Conservation (phyloP, 2,888 invertebrate species). For the Aradus depressus region DNA sequence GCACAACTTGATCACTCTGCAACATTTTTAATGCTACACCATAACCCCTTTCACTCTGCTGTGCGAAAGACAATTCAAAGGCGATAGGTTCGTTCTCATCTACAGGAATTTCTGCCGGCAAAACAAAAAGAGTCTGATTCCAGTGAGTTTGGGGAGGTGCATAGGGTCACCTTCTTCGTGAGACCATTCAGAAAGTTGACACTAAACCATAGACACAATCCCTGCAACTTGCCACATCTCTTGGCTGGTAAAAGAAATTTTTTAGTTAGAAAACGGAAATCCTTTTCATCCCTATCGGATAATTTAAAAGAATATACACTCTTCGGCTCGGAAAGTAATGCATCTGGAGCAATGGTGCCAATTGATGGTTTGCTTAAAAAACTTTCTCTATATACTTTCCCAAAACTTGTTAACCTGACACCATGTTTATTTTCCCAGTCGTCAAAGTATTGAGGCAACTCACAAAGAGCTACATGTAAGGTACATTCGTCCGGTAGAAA, state of each 20-base stretch:
- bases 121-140: constrained; percentile 62
- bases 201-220: constrained; percentile 68
- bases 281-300: constrained; percentile 46
- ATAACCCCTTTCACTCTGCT: constrained; percentile 48
- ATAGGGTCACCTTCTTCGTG: constrained; percentile 34
- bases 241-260: constrained; percentile 49
- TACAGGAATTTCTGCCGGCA: constrained; percentile 52
- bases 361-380: constrained; percentile 58
- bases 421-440: constrained; percentile 65
- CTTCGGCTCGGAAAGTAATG: constrained; percentile 53
- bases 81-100: constrained; percentile 54
- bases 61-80: constrained; percentile 52
- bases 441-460: constrained; percentile 51
- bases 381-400: constrained; percentile 47
- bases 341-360: constrained; percentile 42
- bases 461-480: constrained; percentile 50
- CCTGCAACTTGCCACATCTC: constrained; percentile 44
- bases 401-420: constrained; percentile 57
- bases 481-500: constrained; percentile 67
- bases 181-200: constrained; percentile 52
- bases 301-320: constrained; percentile 58
- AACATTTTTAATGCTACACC: constrained; percentile 56
- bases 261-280: constrained; percentile 48
- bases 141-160: constrained; percentile 58
- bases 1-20: constrained; percentile 55